Percentiles rank a stretch among this genome's conserved stretches.
Evolutionary conservation across 1,140 invertebrate species (phyloP).

Genomic region (Formica exsecta): DNA sequence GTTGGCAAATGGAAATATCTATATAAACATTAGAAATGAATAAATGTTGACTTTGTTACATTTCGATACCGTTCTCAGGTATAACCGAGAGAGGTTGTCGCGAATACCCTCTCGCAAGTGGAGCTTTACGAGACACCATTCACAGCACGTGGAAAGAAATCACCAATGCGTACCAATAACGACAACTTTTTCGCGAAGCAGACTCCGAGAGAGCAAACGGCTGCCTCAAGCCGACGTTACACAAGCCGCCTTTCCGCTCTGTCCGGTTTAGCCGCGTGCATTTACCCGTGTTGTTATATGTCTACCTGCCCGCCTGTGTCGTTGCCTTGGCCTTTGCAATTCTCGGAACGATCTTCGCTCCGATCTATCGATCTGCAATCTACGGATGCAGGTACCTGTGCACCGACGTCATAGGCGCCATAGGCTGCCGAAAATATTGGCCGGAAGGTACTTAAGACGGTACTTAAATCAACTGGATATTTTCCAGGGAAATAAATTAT

Average conservation of each 20-base stretch:
- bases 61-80: not conserved
- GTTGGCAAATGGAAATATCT: not conserved
- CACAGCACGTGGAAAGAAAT: conserved; percentile 1
- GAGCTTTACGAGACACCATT: not conserved
- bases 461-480: not conserved
- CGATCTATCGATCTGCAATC: conserved; percentile 78
- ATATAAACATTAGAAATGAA: not conserved
- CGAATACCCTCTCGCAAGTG: not conserved
- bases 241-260: conserved; percentile 53
- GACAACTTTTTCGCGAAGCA: conserved; percentile 56
- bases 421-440: not conserved
- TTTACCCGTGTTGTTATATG: conserved; percentile 67
- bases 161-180: conserved; percentile 41
- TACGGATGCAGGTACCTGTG: conserved; percentile 37
- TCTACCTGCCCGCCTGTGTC: conserved; percentile 47
- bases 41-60: not conserved
- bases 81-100: not conserved
- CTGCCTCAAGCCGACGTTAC: conserved; percentile 52
- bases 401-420: not conserved
- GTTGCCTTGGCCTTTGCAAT: conserved; percentile 75
- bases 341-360: conserved; percentile 70
- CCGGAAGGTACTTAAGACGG: not conserved
- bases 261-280: conserved; percentile 68
- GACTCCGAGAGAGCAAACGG: not conserved
- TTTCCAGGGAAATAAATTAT: not conserved